A percentile compares a stretch with the other conserved stretches of the same genome.
phyloP scores from a whole-genome alignment of 2,888 invertebrate species.

The Molanna angustata region DNA sequence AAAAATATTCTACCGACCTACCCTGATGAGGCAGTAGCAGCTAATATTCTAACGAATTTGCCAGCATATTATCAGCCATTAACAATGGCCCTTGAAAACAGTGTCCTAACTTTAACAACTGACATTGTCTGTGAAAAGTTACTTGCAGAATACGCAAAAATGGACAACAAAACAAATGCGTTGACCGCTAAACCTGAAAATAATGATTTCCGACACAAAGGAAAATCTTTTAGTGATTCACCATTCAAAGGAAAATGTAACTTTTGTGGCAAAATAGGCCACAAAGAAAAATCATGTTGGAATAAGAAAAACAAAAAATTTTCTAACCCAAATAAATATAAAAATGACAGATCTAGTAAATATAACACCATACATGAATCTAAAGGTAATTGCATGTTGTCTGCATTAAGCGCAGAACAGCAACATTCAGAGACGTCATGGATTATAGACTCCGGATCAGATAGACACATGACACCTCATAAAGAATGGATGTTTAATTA shows the following conservation, averaged over 20 bases:
- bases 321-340: neutral
- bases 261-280: neutral
- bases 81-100: constrained; percentile 3
- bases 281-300: neutral
- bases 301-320: neutral
- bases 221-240: neutral
- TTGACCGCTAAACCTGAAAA: neutral
- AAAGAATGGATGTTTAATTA: neutral
- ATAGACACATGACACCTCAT: neutral
- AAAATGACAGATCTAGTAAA: neutral
- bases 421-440: neutral
- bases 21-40: constrained; percentile 2
- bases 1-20: neutral
- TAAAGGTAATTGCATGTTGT: neutral
- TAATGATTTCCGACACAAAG: neutral
- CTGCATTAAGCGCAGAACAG: neutral
- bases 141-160: neutral
- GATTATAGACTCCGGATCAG: constrained; percentile 1
- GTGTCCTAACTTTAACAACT: constrained; percentile 1
- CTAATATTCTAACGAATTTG: constrained; percentile 1
- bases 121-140: constrained; percentile 4
- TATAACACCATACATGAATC: neutral
- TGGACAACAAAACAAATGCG: neutral
- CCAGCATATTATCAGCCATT: constrained; percentile 2
- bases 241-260: neutral